Base-by-base conservation (phyloP, 2,113 vertebrate species). In the Pluvianellus socialis region DNA sequence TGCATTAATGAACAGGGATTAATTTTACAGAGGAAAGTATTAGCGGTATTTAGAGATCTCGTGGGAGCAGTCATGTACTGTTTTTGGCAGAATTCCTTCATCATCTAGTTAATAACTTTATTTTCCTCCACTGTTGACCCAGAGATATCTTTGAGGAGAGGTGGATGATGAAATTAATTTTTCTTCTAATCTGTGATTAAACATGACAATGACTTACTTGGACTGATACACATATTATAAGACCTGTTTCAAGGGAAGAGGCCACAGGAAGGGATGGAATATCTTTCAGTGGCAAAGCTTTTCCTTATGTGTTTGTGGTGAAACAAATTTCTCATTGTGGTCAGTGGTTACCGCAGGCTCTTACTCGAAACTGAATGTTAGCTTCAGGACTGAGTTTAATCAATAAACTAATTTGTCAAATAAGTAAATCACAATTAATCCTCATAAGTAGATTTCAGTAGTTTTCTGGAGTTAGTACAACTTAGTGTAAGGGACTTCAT, bases 121-220 rank as follows among this genome's bases (percentile, higher is more conserved):
- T 59, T 91, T 97, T 96, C 83, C 76, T 95, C 88, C 71, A 53
- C 66, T 95, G 83, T 95, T 97, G 87, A 95, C 82, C 92, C 59
- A 89, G 63, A 94, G 67, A 91, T 86, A 91, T 75, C 83, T 94
- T 95, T 79, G 53, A 93, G 44, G 15, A 47, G 62, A 94, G 63
- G 82, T 21, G 32, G 50, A 89, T 71, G 76, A 85, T 75, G 26
- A 94, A 95, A 95, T 83, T 77, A 95, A 53, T 80, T 93, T 96
- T 92, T 88, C 59, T 91, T 90, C 55, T 94, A 81, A 83, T 92
- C 61, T 97, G 95, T 94, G 71, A 76, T 95, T 91, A 95, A 93
- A 86, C 42, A 81, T 3, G 12, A 63, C 40, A 79, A 49, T 91
- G 27, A 30, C 73, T 91, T 86, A 61, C 28, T 86, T 89, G 45